These are phyloP conservation scores for Pollenia angustigena DNA, from an alignment of 2,888 invertebrate genomes.

Conservation along the genomic window DNA sequence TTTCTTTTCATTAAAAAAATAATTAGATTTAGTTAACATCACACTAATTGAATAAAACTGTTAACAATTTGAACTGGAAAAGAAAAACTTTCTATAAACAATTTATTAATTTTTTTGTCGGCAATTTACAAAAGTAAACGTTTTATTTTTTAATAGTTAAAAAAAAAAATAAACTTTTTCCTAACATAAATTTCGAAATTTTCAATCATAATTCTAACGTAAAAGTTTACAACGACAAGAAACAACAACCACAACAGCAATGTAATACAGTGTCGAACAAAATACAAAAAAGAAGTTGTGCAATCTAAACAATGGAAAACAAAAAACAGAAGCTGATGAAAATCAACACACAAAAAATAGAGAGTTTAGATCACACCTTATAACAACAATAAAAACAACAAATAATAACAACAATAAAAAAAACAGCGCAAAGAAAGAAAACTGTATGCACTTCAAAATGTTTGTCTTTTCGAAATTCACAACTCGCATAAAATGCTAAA, in stretches of 20 bases:
- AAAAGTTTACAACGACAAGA: conserved; percentile 13
- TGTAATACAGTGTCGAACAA: conserved; percentile 1
- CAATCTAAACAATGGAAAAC: conserved; percentile 46
- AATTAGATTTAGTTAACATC: not conserved
- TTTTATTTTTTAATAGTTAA: conserved; percentile 1
- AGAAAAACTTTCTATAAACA: conserved; percentile 36
- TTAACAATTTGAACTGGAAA: not conserved
- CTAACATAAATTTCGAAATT: conserved; percentile 1
- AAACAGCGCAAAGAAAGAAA: conserved; percentile 10
- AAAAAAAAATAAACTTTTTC: conserved; percentile 24
- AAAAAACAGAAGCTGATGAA: conserved; percentile 63
- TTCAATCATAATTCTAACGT: conserved; percentile 38
- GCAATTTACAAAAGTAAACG: conserved; percentile 11
- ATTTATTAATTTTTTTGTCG: not conserved
- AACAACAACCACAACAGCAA: not conserved
- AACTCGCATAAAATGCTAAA: conserved; percentile 29
- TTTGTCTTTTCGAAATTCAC: conserved; percentile 37
- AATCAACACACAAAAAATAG: conserved; percentile 37
- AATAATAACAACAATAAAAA: conserved; percentile 33
- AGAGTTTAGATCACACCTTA: conserved; percentile 63
- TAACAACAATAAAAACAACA: conserved; percentile 15
- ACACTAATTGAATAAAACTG: conserved; percentile 20
- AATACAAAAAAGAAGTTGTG: conserved; percentile 32
- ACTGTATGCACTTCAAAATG: not conserved
- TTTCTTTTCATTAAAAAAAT: too few relatives aligned